phyloP scores from a whole-genome alignment of 2,113 vertebrate species.

The Sapajus apella region DNA sequence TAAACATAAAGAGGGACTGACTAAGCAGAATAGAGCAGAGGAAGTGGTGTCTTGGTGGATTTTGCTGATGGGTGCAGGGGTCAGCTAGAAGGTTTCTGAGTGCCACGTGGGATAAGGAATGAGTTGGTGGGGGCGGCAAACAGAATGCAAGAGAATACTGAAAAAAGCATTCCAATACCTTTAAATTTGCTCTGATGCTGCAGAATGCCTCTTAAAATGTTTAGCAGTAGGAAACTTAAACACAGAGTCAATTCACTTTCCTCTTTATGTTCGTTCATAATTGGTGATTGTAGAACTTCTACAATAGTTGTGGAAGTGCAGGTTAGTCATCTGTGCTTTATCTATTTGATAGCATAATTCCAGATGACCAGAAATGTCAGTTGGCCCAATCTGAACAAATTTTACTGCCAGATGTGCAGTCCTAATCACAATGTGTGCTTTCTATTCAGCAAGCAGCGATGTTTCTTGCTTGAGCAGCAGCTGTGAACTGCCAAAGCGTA shows the following conservation, averaged over 20 bases:
- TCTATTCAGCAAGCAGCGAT: neutral
- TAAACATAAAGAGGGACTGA: neutral
- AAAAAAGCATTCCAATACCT: neutral
- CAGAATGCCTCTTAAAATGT: neutral
- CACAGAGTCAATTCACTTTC: neutral
- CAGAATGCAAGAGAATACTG: neutral
- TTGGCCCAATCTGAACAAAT: neutral
- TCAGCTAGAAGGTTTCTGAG: neutral
- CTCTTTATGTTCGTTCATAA: neutral
- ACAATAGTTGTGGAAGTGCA: neutral
- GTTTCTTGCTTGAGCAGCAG: neutral
- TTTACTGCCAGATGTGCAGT: neutral
- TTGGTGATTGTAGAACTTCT: neutral
- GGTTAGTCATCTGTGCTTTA: neutral
- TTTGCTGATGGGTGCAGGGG: neutral
- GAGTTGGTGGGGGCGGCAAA: neutral
- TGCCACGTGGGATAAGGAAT: neutral
- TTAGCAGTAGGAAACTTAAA: neutral
- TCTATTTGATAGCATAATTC: neutral
- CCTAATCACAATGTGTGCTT: neutral
- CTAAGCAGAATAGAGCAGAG: neutral
- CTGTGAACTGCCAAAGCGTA: slow-evolving; percentile 14
- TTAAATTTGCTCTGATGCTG: neutral
- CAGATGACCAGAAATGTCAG: slow-evolving; percentile 1
- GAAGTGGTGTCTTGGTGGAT: neutral